phyloP scores from a whole-genome alignment of 2,113 vertebrate genomes.

The Bothrops jararaca region DNA sequence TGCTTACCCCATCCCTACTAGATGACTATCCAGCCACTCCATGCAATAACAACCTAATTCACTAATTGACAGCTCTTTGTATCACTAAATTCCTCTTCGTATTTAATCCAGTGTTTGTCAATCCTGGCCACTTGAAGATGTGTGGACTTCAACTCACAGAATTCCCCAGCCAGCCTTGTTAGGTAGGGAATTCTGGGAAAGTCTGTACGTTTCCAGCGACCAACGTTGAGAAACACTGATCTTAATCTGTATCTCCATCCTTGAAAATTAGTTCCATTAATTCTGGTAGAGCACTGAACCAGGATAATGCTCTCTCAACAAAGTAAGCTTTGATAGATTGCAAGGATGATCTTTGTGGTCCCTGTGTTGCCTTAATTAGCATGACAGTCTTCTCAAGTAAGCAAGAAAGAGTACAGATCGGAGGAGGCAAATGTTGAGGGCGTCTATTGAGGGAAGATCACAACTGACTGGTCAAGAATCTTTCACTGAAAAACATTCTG shows the following conservation, averaged over 20 bases:
- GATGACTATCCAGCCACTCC: background rate
- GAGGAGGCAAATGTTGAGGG: background rate
- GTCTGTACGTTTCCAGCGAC: too few species aligned
- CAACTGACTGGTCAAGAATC: background rate
- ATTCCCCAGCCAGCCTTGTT: too few species aligned
- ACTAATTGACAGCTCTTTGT: background rate
- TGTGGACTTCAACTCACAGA: too few species aligned
- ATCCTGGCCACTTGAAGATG: too few species aligned
- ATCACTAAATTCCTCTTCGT: background rate
- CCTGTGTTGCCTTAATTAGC: background rate
- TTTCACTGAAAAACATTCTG: background rate
- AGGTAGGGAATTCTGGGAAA: too few species aligned
- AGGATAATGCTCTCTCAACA: background rate
- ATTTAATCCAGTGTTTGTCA: background rate
- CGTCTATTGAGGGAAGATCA: background rate
- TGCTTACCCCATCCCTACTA: background rate
- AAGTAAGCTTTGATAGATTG: background rate
- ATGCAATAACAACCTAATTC: background rate
- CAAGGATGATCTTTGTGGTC: background rate
- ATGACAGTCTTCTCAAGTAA: background rate
- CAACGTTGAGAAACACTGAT: too few species aligned
- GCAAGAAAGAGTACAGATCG: background rate
- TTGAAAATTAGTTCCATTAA: background rate
- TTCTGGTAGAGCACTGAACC: background rate
- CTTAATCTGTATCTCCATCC: background rate